Percentiles rank a stretch among this genome's conserved stretches.
These are phyloP conservation scores for Choristoneura rosaceana DNA, from an alignment of 2,888 invertebrate genomes.

Conservation along the genomic window DNA sequence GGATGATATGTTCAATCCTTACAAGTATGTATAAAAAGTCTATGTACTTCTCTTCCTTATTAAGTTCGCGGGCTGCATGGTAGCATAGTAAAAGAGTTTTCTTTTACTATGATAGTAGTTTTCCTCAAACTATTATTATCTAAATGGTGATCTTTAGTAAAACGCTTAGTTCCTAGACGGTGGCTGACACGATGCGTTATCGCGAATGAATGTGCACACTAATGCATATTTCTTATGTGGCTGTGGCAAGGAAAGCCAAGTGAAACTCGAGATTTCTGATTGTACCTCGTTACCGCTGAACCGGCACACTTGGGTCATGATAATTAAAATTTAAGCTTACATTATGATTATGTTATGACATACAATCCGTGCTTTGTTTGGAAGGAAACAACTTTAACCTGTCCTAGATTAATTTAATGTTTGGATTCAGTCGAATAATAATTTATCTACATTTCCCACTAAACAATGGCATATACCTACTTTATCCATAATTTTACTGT, in stretches of 20 bases:
- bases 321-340: conserved; percentile 21
- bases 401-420: not conserved
- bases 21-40: not conserved
- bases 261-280: conserved; percentile 60
- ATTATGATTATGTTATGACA: conserved; percentile 21
- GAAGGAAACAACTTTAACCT: not conserved
- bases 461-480: too few relatives aligned
- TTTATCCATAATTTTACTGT: too few relatives aligned
- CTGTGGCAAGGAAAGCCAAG: conserved; percentile 53
- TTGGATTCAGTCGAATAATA: not conserved
- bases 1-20: not conserved
- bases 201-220: conserved; percentile 40
- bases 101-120: too few relatives aligned
- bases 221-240: conserved; percentile 46
- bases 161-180: conserved; percentile 41
- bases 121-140: conserved; percentile 39
- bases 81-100: too few relatives aligned
- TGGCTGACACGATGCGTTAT: conserved; percentile 47
- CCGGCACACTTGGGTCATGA: conserved; percentile 26
- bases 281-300: conserved; percentile 49
- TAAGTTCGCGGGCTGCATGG: not conserved
- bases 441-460: too few relatives aligned
- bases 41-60: not conserved
- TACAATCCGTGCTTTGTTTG: not conserved
- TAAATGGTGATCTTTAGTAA: conserved; percentile 41